Evolutionary conservation across 2,797 vertebrate species (phyloP).

Genomic region (Mus minutoides): DNA sequence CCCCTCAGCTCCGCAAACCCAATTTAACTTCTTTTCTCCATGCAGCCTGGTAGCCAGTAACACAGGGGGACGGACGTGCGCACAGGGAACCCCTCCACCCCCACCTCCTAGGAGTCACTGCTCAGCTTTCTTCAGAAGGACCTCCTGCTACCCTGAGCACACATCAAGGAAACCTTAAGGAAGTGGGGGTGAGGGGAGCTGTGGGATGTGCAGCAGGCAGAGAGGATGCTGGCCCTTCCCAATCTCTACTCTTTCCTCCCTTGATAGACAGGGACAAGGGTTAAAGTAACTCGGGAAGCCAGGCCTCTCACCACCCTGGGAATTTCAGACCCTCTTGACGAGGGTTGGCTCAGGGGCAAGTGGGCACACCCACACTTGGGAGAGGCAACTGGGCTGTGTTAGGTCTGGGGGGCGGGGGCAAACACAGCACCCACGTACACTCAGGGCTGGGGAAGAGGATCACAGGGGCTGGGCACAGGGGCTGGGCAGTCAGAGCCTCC

Average conservation of each 20-base stretch:
- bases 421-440: background rate
- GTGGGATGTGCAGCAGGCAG: background rate
- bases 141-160: background rate
- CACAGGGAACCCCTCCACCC: too few relatives aligned
- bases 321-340: background rate
- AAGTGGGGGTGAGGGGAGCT: background rate
- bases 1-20: slow-evolving; percentile 32
- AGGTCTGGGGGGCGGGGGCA: accelerated
- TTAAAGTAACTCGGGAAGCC: slow-evolving; percentile 12
- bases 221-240: background rate
- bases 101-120: too few relatives aligned
- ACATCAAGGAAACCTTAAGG: background rate
- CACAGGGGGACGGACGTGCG: accelerated
- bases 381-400: background rate
- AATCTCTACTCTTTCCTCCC: accelerated
- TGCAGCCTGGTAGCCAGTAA: too few relatives aligned
- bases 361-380: background rate
- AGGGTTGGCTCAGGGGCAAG: background rate
- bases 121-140: background rate
- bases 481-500: background rate
- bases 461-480: background rate
- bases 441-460: background rate
- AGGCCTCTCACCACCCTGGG: background rate
- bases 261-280: background rate
- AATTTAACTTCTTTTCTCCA: slow-evolving; percentile 55